A percentile compares a stretch with the other conserved stretches of the same genome.
phyloP scores from a whole-genome alignment of 2,113 vertebrate species.

The Talpa occidentalis region DNA sequence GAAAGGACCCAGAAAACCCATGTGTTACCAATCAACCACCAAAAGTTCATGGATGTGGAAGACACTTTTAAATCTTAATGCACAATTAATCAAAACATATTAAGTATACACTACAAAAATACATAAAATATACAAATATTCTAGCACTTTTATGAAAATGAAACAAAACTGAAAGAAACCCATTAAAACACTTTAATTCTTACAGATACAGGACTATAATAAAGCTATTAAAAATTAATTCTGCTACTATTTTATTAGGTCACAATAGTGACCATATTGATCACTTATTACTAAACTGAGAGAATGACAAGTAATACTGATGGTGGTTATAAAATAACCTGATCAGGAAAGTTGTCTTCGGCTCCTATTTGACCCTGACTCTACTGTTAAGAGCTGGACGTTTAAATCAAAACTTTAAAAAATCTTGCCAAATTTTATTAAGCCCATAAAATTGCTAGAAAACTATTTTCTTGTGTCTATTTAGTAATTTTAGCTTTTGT shows the following conservation, averaged over 20 bases:
- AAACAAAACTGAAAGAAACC: not conserved
- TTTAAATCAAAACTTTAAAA: constrained; percentile 21
- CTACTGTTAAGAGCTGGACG: not conserved
- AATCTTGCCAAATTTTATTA: constrained; percentile 22
- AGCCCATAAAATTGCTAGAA: not conserved
- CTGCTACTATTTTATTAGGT: not conserved
- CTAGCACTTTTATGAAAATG: not conserved
- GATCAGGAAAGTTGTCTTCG: not conserved
- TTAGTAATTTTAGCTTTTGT: constrained; percentile 19
- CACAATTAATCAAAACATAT: constrained; percentile 1
- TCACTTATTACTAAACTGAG: not conserved
- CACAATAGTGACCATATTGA: not conserved
- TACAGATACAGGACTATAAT: not conserved
- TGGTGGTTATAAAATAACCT: not conserved
- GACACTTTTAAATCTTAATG: constrained; percentile 23
- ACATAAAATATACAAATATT: constrained; percentile 7
- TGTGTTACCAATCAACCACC: not conserved
- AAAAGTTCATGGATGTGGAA: not conserved
- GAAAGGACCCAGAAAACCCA: not conserved
- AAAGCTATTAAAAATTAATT: not conserved
- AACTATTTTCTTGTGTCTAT: not conserved
- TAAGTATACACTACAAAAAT: not conserved
- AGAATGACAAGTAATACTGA: not conserved
- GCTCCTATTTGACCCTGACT: not conserved
- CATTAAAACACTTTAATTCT: not conserved